These are phyloP conservation scores for Pangasianodon hypophthalmus DNA, from an alignment of 2,113 vertebrate genomes.

Conservation along the genomic window DNA sequence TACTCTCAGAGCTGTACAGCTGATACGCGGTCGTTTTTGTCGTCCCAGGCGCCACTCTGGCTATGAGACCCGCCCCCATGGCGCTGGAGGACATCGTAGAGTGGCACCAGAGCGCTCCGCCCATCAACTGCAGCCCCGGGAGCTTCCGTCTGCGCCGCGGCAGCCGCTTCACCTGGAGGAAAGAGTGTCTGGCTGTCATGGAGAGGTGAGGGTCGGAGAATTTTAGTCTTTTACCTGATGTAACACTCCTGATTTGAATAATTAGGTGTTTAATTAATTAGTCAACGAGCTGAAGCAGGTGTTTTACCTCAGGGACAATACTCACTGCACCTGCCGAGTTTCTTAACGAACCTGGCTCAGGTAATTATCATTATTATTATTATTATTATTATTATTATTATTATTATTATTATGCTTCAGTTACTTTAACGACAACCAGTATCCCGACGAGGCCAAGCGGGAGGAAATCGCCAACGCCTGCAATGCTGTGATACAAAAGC, in stretches of 20 bases:
- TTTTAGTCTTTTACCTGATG: not conserved
- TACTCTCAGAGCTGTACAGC: not conserved
- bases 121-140: slow-evolving; percentile 84
- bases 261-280: not conserved
- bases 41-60: slow-evolving; percentile 87
- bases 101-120: slow-evolving; percentile 91
- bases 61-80: slow-evolving; percentile 90
- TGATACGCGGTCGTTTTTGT: not conserved
- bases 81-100: slow-evolving; percentile 90
- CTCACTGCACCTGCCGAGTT: not conserved
- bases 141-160: slow-evolving; percentile 93
- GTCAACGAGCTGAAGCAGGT: not conserved
- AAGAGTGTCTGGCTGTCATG: slow-evolving; percentile 98
- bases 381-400: not conserved
- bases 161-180: slow-evolving; percentile 98
- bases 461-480: slow-evolving; percentile 98
- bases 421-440: slow-evolving; percentile 98
- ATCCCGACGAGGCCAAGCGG: slow-evolving; percentile 95
- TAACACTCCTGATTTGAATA: not conserved
- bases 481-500: slow-evolving; percentile 97
- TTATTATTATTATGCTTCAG: slow-evolving; percentile 63
- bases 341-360: not conserved
- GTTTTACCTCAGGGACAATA: not conserved
- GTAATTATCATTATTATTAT: not conserved
- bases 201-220: slow-evolving; percentile 81